phyloP scores from a whole-genome alignment of 2,888 invertebrate species.

The Rhodophaea formosa region DNA sequence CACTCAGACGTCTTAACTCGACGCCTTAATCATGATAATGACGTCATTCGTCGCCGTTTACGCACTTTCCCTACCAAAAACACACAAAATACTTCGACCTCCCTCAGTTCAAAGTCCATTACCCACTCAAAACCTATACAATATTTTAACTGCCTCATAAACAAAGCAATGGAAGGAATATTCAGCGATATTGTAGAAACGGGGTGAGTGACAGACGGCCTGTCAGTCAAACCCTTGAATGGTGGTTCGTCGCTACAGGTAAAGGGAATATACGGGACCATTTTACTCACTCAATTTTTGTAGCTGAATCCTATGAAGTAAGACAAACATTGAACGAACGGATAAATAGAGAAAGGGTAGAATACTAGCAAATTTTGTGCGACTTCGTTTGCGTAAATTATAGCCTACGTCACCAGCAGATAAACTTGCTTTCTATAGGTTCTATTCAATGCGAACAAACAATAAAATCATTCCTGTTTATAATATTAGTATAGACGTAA shows the following conservation, averaged over 20 bases:
- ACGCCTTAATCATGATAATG: constrained; percentile 71
- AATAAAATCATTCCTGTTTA: too few relatives aligned
- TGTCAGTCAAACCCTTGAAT: constrained; percentile 64
- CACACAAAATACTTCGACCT: constrained; percentile 23
- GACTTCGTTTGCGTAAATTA: too few relatives aligned
- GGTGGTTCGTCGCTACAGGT: constrained; percentile 56
- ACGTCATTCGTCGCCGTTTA: constrained; percentile 71
- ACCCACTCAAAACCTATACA: constrained; percentile 24
- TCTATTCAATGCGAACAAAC: too few relatives aligned
- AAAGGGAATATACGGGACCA: constrained; percentile 41
- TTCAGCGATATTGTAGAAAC: constrained; percentile 27
- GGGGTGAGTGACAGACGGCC: constrained; percentile 40
- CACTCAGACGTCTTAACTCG: constrained; percentile 72
- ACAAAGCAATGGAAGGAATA: constrained; percentile 39
- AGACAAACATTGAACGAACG: background rate
- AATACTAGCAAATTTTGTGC: too few relatives aligned
- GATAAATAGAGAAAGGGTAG: background rate
- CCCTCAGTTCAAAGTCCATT: constrained; percentile 32
- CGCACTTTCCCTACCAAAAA: constrained; percentile 41
- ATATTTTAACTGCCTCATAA: background rate
- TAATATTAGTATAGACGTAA: too few relatives aligned
- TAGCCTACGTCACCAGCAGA: too few relatives aligned
- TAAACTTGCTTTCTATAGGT: too few relatives aligned
- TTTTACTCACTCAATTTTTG: constrained; percentile 21
- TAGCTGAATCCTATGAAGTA: background rate